These are phyloP conservation scores for Lagocephalus sceleratus DNA, from an alignment of 2,797 vertebrate species.

Conservation along the genomic window DNA sequence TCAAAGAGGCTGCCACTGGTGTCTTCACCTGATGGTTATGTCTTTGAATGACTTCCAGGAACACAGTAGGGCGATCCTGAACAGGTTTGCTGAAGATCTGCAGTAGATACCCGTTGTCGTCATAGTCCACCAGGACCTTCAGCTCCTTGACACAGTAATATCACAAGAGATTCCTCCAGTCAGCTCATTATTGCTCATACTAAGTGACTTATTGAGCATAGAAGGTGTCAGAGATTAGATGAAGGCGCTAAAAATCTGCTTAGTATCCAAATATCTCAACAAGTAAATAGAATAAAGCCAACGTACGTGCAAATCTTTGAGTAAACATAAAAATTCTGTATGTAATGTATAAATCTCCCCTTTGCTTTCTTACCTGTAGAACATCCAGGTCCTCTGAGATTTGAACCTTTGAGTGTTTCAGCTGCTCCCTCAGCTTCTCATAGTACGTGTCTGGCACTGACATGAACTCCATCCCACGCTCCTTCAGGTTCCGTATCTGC, in stretches of 20 bases:
- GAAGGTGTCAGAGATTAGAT: no score
- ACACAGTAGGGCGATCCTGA: slow-evolving; percentile 95
- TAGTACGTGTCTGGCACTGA: slow-evolving; percentile 87
- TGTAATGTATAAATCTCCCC: background rate
- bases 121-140: slow-evolving; percentile 90
- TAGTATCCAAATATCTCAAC: no score
- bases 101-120: slow-evolving; percentile 94
- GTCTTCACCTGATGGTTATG: slow-evolving; percentile 89
- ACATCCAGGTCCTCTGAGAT: slow-evolving; percentile 84
- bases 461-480: slow-evolving; percentile 92
- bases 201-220: no score
- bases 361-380: slow-evolving; percentile 77
- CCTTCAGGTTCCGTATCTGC: slow-evolving; percentile 88
- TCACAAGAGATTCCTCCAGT: no score
- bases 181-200: no score
- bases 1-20: background rate
- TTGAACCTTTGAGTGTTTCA: slow-evolving; percentile 86
- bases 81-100: slow-evolving; percentile 98
- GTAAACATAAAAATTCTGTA: background rate
- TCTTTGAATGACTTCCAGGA: slow-evolving; percentile 95
- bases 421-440: slow-evolving; percentile 80
- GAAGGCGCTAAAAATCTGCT: no score
- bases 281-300: no score
- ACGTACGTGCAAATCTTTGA: no score
- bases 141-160: no score